phyloP scores from a whole-genome alignment of 2,113 vertebrate genomes.

The Rhegmatorhina hoffmannsi region DNA sequence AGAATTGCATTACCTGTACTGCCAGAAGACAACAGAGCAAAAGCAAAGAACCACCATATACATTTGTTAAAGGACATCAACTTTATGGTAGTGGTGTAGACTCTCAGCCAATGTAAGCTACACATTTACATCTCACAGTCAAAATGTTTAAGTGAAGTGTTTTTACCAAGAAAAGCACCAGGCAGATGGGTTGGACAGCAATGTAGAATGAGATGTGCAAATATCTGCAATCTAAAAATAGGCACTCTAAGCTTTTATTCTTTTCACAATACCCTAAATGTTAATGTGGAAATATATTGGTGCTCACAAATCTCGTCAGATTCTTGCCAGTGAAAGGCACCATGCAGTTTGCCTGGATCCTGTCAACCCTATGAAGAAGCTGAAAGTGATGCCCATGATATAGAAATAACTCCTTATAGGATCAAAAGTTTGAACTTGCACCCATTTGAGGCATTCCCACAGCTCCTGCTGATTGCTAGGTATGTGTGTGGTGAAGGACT shows the following conservation, averaged over 20 bases:
- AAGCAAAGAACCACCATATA: background rate
- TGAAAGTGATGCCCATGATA: background rate
- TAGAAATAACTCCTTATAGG: background rate
- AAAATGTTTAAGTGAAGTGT: background rate
- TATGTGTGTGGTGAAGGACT: background rate
- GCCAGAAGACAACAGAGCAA: slow-evolving; percentile 49
- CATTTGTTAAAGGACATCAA: slow-evolving; percentile 58
- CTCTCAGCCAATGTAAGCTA: slow-evolving; percentile 54
- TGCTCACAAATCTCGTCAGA: background rate
- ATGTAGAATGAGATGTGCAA: background rate
- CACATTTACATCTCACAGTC: background rate
- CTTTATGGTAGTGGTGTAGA: slow-evolving; percentile 64
- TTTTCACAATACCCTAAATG: background rate
- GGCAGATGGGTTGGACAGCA: background rate
- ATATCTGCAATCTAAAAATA: background rate
- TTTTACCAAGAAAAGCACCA: background rate
- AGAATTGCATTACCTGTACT: background rate
- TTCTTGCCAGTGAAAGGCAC: background rate
- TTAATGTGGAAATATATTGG: background rate
- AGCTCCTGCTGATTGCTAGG: background rate
- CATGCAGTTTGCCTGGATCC: background rate
- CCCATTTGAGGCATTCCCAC: background rate
- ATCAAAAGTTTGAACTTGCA: background rate
- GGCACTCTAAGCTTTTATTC: background rate
- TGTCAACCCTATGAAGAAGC: background rate